Conservation (phyloP, 2,888 invertebrate genomes). For the Adelognathus sp. region DNA sequence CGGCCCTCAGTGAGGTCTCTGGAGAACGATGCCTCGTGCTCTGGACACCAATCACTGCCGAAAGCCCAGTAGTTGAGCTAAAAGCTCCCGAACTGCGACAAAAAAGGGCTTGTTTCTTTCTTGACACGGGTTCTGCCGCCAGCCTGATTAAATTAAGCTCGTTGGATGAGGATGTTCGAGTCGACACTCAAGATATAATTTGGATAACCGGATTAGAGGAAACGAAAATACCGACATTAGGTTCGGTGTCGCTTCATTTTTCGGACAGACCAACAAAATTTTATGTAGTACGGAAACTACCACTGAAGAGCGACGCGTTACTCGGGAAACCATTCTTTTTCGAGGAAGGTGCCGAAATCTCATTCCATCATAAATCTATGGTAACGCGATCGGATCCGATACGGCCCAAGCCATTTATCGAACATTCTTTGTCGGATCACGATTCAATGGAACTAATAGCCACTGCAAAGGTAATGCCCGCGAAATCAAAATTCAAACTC, state of each 20-base stretch:
- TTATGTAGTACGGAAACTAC: neutral
- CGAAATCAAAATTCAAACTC: neutral
- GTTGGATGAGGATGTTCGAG: neutral
- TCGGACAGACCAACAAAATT: neutral
- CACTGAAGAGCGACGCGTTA: neutral
- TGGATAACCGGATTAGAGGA: neutral
- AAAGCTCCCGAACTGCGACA: neutral
- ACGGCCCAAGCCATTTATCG: conserved; percentile 8
- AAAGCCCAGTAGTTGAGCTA: conserved; percentile 14
- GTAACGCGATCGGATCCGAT: conserved; percentile 8
- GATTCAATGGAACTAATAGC: neutral
- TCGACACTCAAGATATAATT: neutral
- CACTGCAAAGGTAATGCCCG: neutral
- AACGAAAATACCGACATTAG: neutral
- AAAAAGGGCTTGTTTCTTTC: neutral
- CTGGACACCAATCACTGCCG: neutral
- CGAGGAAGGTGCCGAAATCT: conserved; percentile 12
- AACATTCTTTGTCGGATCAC: neutral
- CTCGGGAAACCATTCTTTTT: too few relatives aligned
- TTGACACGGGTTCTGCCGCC: conserved; percentile 4
- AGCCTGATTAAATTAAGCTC: conserved; percentile 5
- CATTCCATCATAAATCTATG: conserved; percentile 9
- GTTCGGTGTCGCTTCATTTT: neutral
- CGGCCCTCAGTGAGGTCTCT: neutral
- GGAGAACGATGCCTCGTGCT: conserved; percentile 8